Conservation (phyloP, 1,140 invertebrate genomes). For the Anastatus disparis region DNA sequence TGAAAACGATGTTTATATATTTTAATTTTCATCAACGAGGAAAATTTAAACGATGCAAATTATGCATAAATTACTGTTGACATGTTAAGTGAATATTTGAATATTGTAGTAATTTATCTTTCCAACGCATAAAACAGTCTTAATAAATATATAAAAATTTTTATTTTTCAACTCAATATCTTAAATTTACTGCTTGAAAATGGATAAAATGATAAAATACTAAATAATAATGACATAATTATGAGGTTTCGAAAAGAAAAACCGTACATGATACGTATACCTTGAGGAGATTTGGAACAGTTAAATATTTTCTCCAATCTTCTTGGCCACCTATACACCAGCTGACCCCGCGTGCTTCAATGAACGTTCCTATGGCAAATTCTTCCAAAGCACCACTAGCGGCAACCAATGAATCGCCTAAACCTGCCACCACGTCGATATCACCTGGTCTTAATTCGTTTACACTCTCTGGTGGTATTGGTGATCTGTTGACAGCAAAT, state of each 20-base stretch:
- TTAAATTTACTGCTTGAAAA: no score
- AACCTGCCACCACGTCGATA: conserved; percentile 80
- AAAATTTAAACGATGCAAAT: no score
- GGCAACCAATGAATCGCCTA: conserved; percentile 83
- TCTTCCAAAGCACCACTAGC: conserved; percentile 81
- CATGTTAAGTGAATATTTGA: no score
- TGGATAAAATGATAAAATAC: background rate
- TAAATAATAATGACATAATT: background rate
- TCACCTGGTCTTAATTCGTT: conserved; percentile 78
- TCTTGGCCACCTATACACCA: conserved; percentile 80
- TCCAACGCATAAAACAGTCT: no score
- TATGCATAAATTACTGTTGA: no score
- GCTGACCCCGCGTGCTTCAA: conserved; percentile 81
- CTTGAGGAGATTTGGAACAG: conserved; percentile 79
- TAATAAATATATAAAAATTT: no score
- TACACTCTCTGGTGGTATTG: conserved; percentile 64
- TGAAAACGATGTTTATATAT: no score
- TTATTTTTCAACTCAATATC: no score
- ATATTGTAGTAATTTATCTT: no score
- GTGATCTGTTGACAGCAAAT: no score
- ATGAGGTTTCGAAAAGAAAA: background rate
- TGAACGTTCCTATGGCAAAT: conserved; percentile 77
- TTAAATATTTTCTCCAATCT: conserved; percentile 75
- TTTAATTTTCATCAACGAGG: no score
- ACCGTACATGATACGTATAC: conserved; percentile 46